A percentile compares a stretch with the other conserved stretches of the same genome.
Conservation (phyloP, 2,888 invertebrate genomes). For the Ectobius pallidus region DNA sequence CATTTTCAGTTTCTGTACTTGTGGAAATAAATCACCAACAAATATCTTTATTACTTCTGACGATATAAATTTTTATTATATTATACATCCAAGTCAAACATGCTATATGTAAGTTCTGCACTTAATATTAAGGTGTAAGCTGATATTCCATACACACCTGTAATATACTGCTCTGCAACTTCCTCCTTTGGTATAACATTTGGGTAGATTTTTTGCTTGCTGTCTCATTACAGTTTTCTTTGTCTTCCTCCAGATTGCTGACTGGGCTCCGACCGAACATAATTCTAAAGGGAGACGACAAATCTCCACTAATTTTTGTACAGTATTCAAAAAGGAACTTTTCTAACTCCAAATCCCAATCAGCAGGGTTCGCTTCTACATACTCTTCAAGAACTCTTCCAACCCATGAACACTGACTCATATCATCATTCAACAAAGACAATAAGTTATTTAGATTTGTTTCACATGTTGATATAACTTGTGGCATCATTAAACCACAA, state of each 20-base stretch:
- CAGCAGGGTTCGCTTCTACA: slow-evolving; percentile 38
- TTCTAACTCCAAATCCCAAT: slow-evolving; percentile 45
- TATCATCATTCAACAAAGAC: not conserved
- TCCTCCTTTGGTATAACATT: slow-evolving; percentile 39
- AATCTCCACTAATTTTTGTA: slow-evolving; percentile 30
- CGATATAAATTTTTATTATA: no score
- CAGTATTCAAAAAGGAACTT: slow-evolving; percentile 45
- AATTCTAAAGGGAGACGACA: slow-evolving; percentile 45
- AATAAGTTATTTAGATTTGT: slow-evolving; percentile 5
- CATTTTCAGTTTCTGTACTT: no score
- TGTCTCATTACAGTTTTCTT: slow-evolving; percentile 44
- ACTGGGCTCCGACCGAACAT: slow-evolving; percentile 47
- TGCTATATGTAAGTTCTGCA: no score
- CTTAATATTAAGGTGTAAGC: not conserved
- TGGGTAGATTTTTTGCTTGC: slow-evolving; percentile 18
- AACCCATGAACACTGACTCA: slow-evolving; percentile 42
- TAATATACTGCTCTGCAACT: slow-evolving; percentile 46
- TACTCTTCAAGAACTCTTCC: slow-evolving; percentile 41
- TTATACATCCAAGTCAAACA: no score
- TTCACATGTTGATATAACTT: not conserved
- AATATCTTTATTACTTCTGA: no score
- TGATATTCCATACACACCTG: no score
- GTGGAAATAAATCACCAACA: no score
- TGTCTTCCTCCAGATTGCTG: slow-evolving; percentile 29
- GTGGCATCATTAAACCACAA: slow-evolving; percentile 30